A percentile compares a stretch with the other conserved stretches of the same genome.
Conservation (phyloP, 2,113 vertebrate genomes). For the Oncorhynchus tshawytscha region DNA sequence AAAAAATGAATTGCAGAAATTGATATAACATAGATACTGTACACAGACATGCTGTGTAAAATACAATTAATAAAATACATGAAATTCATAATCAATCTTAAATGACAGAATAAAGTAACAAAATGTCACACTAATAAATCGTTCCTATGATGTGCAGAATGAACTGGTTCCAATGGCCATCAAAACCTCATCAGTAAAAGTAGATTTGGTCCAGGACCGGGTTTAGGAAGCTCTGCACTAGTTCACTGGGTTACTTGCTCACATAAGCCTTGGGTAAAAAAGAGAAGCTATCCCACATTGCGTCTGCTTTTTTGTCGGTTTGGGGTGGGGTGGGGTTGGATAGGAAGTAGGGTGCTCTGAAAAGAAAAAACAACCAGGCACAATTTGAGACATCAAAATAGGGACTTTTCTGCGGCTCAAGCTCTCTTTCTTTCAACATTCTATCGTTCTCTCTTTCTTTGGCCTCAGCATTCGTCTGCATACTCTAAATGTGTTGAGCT, state of each 20-base stretch:
- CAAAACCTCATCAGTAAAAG: constrained; percentile 43
- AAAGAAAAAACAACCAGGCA: constrained; percentile 73
- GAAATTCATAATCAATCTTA: constrained; percentile 47
- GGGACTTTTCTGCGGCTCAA: constrained; percentile 48
- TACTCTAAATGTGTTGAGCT: constrained; percentile 81
- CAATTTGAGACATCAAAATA: constrained; percentile 64
- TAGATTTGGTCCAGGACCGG: background rate
- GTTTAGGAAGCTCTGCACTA: background rate
- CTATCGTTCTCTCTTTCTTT: constrained; percentile 82
- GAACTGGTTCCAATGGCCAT: constrained; percentile 6
- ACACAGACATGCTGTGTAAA: constrained; percentile 53
- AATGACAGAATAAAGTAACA: constrained; percentile 6
- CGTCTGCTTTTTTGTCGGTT: background rate
- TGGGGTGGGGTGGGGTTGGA: constrained; percentile 18
- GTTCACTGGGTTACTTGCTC: constrained; percentile 34
- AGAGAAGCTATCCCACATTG: constrained; percentile 23
- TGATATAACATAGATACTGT: constrained; percentile 8
- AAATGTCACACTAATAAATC: constrained; percentile 17
- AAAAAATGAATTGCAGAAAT: background rate
- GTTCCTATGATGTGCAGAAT: background rate
- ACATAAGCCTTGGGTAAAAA: constrained; percentile 27
- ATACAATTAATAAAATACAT: constrained; percentile 37
- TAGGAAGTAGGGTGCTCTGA: background rate
- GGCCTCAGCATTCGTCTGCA: constrained; percentile 72
- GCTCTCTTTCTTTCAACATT: constrained; percentile 73